phyloP scores from a whole-genome alignment of 1,140 invertebrate species.

The Acromyrmex echinatior region DNA sequence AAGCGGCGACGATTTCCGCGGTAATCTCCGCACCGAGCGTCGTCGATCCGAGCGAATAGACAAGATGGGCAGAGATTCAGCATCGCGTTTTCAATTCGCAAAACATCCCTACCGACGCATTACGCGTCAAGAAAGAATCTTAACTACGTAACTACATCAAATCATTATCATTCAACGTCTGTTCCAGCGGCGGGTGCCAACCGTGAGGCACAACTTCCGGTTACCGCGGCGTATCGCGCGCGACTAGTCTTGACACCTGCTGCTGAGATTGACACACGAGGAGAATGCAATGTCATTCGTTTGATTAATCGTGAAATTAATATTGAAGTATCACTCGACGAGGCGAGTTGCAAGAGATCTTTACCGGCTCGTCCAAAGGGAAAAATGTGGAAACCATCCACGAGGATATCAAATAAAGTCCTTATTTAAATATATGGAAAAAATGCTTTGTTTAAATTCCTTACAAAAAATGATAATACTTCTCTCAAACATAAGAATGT shows the following conservation, averaged over 20 bases:
- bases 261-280: slow-evolving; percentile 19
- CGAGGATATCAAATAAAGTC: background rate
- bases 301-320: slow-evolving; percentile 47
- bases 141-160: slow-evolving; percentile 49
- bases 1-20: slow-evolving; percentile 7
- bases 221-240: slow-evolving; percentile 46
- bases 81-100: slow-evolving; percentile 52
- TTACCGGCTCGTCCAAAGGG: background rate
- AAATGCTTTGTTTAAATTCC: background rate
- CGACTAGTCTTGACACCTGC: slow-evolving; percentile 55
- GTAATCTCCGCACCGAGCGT: background rate
- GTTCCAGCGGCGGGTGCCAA: slow-evolving; percentile 1
- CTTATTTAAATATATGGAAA: background rate
- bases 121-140: slow-evolving; percentile 45
- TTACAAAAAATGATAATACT: background rate
- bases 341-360: background rate
- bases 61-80: background rate
- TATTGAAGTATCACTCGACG: slow-evolving; percentile 6
- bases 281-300: slow-evolving; percentile 37
- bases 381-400: background rate
- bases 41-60: background rate
- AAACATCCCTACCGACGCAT: slow-evolving; percentile 27
- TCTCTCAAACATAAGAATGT: background rate
- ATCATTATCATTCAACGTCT: slow-evolving; percentile 58
- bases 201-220: slow-evolving; percentile 44